A percentile compares a stretch with the other conserved stretches of the same genome.
Evolutionary conservation across 2,113 vertebrate genomes (phyloP).

Genomic region (Chlamydotis undulata): DNA sequence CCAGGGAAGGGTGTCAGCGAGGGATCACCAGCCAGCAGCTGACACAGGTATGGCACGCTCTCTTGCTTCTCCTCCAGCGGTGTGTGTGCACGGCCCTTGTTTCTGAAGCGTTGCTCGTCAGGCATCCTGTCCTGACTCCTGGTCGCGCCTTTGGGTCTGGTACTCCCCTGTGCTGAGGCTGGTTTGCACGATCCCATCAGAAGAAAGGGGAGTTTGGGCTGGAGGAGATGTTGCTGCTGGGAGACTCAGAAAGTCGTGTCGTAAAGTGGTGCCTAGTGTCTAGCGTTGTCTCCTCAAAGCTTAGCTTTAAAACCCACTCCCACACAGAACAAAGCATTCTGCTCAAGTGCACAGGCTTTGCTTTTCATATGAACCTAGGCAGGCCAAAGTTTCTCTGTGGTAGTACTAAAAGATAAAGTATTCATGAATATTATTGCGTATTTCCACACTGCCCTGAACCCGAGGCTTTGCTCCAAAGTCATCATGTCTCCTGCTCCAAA

Average conservation of each 20-base stretch:
- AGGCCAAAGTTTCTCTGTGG: not conserved
- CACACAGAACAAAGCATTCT: not conserved
- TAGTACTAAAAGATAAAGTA: not conserved
- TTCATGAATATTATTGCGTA: not conserved
- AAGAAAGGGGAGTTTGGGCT: not conserved
- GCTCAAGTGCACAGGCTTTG: not conserved
- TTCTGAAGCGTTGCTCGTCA: slow-evolving; percentile 20
- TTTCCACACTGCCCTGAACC: not conserved
- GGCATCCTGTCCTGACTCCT: not conserved
- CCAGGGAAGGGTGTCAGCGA: slow-evolving; percentile 83
- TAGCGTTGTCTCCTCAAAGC: not conserved
- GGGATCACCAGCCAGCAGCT: slow-evolving; percentile 84
- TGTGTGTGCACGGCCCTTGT: not conserved
- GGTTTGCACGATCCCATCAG: not conserved
- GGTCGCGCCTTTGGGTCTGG: not conserved
- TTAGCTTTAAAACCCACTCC: slow-evolving; percentile 7
- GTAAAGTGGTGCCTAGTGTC: no score
- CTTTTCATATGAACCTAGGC: not conserved
- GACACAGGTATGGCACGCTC: slow-evolving; percentile 70
- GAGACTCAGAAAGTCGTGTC: not conserved
- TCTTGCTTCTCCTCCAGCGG: slow-evolving; percentile 6
- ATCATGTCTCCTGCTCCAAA: rapidly evolving
- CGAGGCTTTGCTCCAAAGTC: not conserved
- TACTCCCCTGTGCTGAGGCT: not conserved
- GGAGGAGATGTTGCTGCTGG: not conserved